These are phyloP conservation scores for Ennomos quercinarius DNA, from an alignment of 2,888 invertebrate genomes.

Conservation along the genomic window DNA sequence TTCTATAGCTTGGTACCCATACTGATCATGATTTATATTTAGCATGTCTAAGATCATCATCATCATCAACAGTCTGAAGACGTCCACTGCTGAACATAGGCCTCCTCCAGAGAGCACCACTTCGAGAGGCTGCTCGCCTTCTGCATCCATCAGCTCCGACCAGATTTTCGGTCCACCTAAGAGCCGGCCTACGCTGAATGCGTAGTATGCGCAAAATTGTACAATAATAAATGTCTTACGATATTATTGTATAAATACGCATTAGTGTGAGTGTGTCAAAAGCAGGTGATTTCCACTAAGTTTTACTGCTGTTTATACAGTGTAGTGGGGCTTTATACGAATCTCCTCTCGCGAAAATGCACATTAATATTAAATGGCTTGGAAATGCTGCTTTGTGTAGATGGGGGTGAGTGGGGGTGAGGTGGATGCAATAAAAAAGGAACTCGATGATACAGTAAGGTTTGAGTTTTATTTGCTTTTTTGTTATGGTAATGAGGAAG, in stretches of 20 bases:
- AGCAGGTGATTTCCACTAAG: background rate
- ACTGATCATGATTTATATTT: too few relatives aligned
- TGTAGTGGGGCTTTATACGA: slow-evolving; percentile 76
- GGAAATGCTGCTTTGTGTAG: slow-evolving; percentile 83
- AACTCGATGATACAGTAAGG: slow-evolving; percentile 74
- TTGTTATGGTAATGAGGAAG: slow-evolving; percentile 47
- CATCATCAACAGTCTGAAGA: too few relatives aligned
- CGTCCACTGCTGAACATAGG: too few relatives aligned
- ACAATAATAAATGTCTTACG: too few relatives aligned
- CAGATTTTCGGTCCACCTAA: too few relatives aligned
- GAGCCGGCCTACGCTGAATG: too few relatives aligned
- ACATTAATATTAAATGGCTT: slow-evolving; percentile 87
- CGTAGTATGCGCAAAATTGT: too few relatives aligned
- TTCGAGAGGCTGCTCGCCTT: too few relatives aligned
- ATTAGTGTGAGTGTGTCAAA: background rate
- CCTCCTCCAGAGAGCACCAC: too few relatives aligned
- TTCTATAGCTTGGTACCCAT: too few relatives aligned
- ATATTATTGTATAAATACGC: background rate
- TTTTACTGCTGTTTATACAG: slow-evolving; percentile 5
- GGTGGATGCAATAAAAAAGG: slow-evolving; percentile 75
- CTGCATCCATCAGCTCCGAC: too few relatives aligned
- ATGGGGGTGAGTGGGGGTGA: slow-evolving; percentile 50
- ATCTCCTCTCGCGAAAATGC: slow-evolving; percentile 85
- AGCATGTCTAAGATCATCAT: too few relatives aligned
- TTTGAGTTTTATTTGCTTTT: slow-evolving; percentile 62